These are phyloP conservation scores for Rhinoderma darwinii DNA, from an alignment of 2,113 vertebrate species.

Conservation along the genomic window DNA sequence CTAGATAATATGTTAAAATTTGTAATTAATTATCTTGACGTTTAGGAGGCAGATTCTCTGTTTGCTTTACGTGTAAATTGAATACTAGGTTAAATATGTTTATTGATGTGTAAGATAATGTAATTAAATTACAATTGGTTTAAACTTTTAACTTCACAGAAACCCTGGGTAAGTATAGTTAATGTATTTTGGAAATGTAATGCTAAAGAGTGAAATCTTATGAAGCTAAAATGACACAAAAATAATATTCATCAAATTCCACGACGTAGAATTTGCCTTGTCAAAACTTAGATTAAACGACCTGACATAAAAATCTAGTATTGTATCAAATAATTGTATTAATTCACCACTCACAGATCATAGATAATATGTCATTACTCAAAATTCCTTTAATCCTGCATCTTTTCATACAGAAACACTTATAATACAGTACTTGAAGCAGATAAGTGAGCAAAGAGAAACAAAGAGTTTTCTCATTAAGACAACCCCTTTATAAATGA, in stretches of 20 bases:
- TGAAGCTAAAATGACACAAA: neutral
- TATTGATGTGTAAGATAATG: slow-evolving; percentile 20
- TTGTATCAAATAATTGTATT: neutral
- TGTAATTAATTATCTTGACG: slow-evolving; percentile 55
- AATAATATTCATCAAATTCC: neutral
- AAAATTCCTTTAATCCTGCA: too few species aligned
- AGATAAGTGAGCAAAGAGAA: too few species aligned
- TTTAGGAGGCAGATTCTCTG: slow-evolving; percentile 35
- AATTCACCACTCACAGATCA: neutral
- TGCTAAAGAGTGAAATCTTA: neutral
- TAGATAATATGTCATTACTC: neutral
- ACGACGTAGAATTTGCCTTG: neutral
- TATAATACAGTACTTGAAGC: too few species aligned
- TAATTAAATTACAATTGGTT: neutral
- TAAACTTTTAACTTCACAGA: slow-evolving; percentile 3
- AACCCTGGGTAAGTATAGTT: neutral
- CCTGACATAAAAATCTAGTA: neutral
- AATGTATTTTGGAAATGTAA: neutral
- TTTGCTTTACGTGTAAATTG: slow-evolving; percentile 28
- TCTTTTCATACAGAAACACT: too few species aligned
- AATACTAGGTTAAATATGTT: slow-evolving; percentile 29
- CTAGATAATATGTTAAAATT: slow-evolving; percentile 51
- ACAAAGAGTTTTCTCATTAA: too few species aligned
- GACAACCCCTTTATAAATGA: too few species aligned
- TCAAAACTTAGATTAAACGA: neutral